Percentiles rank a stretch among this genome's conserved stretches.
Evolutionary conservation across 2,888 invertebrate species (phyloP).

Genomic region (Piscicola geometra): DNA sequence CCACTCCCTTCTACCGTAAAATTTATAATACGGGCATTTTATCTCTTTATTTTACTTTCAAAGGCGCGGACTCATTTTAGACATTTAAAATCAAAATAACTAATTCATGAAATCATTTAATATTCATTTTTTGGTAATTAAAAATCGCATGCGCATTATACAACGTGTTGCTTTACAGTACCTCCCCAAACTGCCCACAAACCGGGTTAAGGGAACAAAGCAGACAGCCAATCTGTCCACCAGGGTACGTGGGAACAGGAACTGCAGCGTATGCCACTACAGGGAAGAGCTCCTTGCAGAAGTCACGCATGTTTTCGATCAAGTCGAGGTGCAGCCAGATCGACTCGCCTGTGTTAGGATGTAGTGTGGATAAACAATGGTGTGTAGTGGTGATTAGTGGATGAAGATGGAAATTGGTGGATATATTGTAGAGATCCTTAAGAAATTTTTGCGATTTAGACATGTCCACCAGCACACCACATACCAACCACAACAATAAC

Average conservation of each 20-base stretch:
- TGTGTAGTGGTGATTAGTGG: background rate
- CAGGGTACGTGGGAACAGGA: constrained; percentile 90
- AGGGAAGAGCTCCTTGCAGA: constrained; percentile 74
- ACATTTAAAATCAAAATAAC: too few relatives aligned
- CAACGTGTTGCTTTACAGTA: too few relatives aligned
- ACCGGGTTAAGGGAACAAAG: constrained; percentile 72
- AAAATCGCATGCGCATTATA: too few relatives aligned
- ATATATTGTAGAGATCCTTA: background rate
- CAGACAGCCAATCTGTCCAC: constrained; percentile 92
- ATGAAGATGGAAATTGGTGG: background rate
- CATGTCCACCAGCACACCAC: background rate
- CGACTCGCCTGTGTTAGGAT: constrained; percentile 66
- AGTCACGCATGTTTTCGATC: constrained; percentile 69
- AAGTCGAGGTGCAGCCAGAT: constrained; percentile 69
- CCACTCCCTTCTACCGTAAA: too few relatives aligned
- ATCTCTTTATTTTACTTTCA: too few relatives aligned
- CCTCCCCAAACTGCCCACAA: too few relatives aligned
- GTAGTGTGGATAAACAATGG: background rate
- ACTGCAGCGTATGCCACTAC: constrained; percentile 74
- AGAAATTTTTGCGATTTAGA: background rate
- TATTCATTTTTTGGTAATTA: too few relatives aligned
- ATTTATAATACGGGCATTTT: too few relatives aligned
- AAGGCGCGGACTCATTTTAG: too few relatives aligned
- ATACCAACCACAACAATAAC: too few relatives aligned
- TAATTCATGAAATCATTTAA: too few relatives aligned